Evolutionary conservation across 2,113 vertebrate genomes (phyloP).

Genomic region (Erythrocercus mccallii): DNA sequence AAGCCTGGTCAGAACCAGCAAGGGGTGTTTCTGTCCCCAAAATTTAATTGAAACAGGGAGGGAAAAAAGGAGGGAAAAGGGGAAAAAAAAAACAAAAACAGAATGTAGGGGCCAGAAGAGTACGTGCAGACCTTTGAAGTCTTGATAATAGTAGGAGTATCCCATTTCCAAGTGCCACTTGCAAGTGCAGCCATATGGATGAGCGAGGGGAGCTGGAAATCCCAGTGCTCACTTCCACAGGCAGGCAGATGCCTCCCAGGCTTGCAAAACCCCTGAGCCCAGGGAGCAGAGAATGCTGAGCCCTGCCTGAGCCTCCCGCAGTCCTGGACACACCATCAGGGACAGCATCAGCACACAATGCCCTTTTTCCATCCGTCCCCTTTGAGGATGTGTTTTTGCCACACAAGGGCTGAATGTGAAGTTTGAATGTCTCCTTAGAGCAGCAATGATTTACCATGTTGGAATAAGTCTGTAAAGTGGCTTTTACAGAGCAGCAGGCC

Average conservation of each 20-base stretch:
- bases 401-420: neutral
- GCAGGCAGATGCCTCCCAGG: neutral
- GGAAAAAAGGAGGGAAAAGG: neutral
- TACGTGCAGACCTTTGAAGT: neutral
- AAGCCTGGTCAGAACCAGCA: neutral
- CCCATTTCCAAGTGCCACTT: neutral
- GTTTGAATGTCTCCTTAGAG: neutral
- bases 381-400: neutral
- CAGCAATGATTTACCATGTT: neutral
- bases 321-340: accelerated
- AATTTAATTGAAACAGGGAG: neutral
- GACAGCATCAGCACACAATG: neutral
- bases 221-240: neutral
- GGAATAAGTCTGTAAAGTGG: conserved; percentile 11
- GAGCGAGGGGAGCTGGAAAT: neutral
- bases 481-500: conserved; percentile 8
- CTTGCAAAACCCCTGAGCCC: neutral
- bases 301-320: neutral
- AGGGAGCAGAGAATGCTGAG: neutral
- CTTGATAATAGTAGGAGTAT: accelerated
- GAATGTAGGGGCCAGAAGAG: neutral
- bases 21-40: neutral
- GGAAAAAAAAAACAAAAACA: neutral
- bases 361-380: neutral
- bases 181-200: accelerated